Evolutionary conservation across 2,888 invertebrate genomes (phyloP).

Genomic region (Cybosia mesomella): DNA sequence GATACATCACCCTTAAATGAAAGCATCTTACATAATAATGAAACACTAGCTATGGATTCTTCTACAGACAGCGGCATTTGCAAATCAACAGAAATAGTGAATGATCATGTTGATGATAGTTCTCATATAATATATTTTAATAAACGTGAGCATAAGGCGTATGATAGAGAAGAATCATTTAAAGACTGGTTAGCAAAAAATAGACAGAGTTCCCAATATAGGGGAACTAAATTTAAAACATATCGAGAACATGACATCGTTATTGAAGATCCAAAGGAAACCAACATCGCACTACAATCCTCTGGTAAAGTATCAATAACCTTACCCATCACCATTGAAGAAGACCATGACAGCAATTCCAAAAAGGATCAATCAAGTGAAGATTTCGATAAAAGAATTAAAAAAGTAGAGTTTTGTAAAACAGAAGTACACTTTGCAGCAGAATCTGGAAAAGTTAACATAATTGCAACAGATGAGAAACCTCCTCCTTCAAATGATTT

Average conservation of each 20-base stretch:
- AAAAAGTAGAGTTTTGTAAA: constrained; percentile 95
- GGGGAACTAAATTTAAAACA: constrained; percentile 63
- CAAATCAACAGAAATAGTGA: constrained; percentile 90
- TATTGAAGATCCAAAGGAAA: constrained; percentile 65
- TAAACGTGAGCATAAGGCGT: constrained; percentile 57
- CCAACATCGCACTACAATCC: constrained; percentile 74
- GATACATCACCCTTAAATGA: constrained; percentile 75
- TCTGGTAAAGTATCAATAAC: constrained; percentile 78
- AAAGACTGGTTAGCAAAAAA: constrained; percentile 80
- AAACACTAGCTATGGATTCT: constrained; percentile 89
- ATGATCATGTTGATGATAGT: constrained; percentile 67
- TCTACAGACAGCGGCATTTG: constrained; percentile 93
- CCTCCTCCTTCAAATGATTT: constrained; percentile 94
- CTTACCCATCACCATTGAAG: constrained; percentile 72
- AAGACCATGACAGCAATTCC: constrained; percentile 60
- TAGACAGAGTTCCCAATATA: constrained; percentile 65
- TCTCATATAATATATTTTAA: constrained; percentile 51
- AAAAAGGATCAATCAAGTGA: constrained; percentile 64
- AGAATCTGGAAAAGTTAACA: constrained; percentile 94
- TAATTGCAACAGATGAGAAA: constrained; percentile 95
- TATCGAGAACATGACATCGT: constrained; percentile 64
- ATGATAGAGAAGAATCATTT: constrained; percentile 71
- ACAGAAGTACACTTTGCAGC: constrained; percentile 96
- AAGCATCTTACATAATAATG: constrained; percentile 71
- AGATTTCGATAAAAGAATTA: constrained; percentile 83